Base-by-base conservation (phyloP, 2,888 invertebrate genomes). In the Pollenia amentaria region DNA sequence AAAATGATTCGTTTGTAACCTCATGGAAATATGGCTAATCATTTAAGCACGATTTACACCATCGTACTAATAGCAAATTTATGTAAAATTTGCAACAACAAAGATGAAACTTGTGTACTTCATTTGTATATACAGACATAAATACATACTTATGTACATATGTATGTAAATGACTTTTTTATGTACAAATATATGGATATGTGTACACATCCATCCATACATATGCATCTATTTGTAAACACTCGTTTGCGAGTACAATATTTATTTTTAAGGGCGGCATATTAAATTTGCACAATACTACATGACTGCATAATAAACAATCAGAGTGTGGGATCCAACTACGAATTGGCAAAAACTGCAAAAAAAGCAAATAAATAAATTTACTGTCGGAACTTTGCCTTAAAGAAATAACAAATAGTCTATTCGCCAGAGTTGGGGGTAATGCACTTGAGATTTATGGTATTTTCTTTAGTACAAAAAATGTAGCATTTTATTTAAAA, bases 21-120 rank as follows among this genome's bases (percentile, higher is more conserved):
- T 48, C 65, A 85, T 72, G 75, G 69, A 57, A 80, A 80, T 85
- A 48, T 57, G 48, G 79, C 80, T 85, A 85, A 80, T 80, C 40
- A 65, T 72, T 70, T 76, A 44, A 57, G 57, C 85, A 85, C 85
- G 85, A 85, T 72, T 85, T 72, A 76, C 60, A 65, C 53, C 40
- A 57, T 40, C n/a, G 14, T 21, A 18, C 42, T 67, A 75, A 75
- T 81, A 75, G 67, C 57, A 51, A 40, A n/a, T 75, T 46, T 10
- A 60, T 81, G 55, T 29, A 48, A 81, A 73, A 81, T 51, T 42
- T 42, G 42, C 67, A 60, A 46, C 21, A 69, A 75, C 16, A 77
- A 77, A 62, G 44, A 44, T 2, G 29, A 46, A 51, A 14, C 51
- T n/a, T 12, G 9, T 12, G 7, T 38, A 18, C 10, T 16, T 10